Percentiles rank a stretch among this genome's conserved stretches.
Evolutionary conservation across 2,797 vertebrate species (phyloP).

Genomic region (Pseudochirops corinnae): DNA sequence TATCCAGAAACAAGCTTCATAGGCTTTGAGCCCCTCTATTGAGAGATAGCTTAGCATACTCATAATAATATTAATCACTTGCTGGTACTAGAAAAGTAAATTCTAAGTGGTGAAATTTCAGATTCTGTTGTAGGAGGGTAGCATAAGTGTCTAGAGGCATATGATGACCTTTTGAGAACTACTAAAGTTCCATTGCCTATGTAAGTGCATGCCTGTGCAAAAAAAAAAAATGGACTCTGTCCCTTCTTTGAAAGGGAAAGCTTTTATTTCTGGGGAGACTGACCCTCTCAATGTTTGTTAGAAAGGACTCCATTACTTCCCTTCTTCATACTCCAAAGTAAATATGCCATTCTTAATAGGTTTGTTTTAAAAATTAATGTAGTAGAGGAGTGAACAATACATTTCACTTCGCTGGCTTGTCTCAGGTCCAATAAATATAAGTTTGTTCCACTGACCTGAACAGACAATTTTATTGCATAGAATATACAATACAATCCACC

Average conservation of each 20-base stretch:
- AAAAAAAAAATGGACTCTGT: background rate
- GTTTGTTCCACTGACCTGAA: conserved; percentile 29
- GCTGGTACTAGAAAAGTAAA: background rate
- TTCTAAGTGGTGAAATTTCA: background rate
- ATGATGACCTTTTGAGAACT: background rate
- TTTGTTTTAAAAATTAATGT: background rate
- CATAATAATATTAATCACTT: background rate
- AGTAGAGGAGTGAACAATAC: background rate
- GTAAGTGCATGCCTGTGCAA: background rate
- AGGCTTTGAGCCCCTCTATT: background rate
- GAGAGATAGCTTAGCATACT: background rate
- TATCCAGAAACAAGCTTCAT: background rate
- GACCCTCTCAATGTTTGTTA: background rate
- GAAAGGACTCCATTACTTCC: background rate
- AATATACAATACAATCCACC: background rate
- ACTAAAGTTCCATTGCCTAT: background rate
- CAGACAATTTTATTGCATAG: conserved; percentile 14
- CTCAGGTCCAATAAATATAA: background rate
- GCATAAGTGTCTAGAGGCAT: background rate
- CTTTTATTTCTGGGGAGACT: background rate
- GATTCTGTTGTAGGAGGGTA: background rate
- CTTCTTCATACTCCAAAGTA: background rate
- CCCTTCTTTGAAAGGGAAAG: background rate
- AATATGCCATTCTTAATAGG: background rate
- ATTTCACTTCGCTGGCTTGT: conserved; percentile 4